These are phyloP conservation scores for Thalassophryne amazonica DNA, from an alignment of 2,797 vertebrate species.

Conservation along the genomic window DNA sequence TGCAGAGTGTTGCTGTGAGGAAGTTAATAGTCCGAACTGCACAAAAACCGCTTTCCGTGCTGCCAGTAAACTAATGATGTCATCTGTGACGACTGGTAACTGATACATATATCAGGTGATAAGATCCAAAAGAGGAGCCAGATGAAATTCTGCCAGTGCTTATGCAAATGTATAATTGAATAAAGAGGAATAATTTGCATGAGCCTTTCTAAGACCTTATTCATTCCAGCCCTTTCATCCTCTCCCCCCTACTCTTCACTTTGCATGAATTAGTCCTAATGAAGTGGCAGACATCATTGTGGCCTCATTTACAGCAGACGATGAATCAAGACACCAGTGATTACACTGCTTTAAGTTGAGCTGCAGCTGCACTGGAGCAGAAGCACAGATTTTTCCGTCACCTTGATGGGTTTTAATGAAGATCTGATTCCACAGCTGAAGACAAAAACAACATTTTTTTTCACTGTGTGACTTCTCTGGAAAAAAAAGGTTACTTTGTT, in stretches of 20 bases:
- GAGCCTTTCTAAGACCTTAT: slow-evolving; percentile 43
- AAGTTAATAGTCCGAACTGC: slow-evolving; percentile 6
- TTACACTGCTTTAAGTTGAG: slow-evolving; percentile 23
- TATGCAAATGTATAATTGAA: slow-evolving; percentile 25
- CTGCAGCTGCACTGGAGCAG: slow-evolving; percentile 26
- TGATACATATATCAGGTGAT: slow-evolving; percentile 2
- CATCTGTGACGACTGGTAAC: slow-evolving; percentile 5
- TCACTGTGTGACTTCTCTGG: no score
- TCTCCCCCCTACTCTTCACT: slow-evolving; percentile 47
- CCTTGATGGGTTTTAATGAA: not conserved
- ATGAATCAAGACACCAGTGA: slow-evolving; percentile 33
- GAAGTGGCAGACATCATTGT: slow-evolving; percentile 50
- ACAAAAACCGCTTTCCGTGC: slow-evolving; percentile 1
- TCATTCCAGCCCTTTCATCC: slow-evolving; percentile 48
- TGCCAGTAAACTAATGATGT: slow-evolving; percentile 10
- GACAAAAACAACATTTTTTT: no score
- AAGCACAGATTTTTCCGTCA: not conserved
- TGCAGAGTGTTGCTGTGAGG: slow-evolving; percentile 6
- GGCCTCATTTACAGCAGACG: slow-evolving; percentile 41
- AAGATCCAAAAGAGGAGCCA: not conserved
- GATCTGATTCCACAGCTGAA: no score
- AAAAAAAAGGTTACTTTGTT: no score
- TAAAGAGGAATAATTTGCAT: slow-evolving; percentile 28
- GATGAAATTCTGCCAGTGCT: slow-evolving; percentile 7
- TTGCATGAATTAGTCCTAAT: slow-evolving; percentile 71